Evolutionary conservation across 2,888 invertebrate species (phyloP).

Genomic region (Chalcis sispes): DNA sequence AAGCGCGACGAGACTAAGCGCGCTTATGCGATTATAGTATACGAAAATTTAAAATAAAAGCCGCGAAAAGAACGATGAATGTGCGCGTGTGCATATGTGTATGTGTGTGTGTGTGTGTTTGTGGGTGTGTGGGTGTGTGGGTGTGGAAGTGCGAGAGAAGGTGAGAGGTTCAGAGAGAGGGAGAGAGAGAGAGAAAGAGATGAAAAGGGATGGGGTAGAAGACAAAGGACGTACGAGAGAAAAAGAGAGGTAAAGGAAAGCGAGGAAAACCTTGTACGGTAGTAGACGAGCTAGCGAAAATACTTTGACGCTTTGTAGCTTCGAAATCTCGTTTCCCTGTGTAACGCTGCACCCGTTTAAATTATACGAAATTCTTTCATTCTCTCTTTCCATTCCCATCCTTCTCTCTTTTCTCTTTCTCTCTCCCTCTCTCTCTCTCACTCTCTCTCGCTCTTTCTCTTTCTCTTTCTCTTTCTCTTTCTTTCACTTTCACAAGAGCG

Average conservation of each 20-base stretch:
- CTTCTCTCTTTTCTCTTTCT: too few species aligned
- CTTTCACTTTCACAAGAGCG: neutral
- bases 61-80: too few species aligned
- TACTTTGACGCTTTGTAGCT: constrained; percentile 37
- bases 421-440: too few species aligned
- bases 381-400: neutral
- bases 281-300: neutral
- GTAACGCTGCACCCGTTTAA: constrained; percentile 7
- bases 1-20: constrained; percentile 10
- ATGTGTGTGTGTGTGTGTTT: too few species aligned
- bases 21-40: constrained; percentile 53
- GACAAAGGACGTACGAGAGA: constrained; percentile 1
- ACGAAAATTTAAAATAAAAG: too few species aligned
- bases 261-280: neutral
- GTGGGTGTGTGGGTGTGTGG: too few species aligned
- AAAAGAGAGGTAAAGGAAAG: neutral
- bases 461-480: too few species aligned
- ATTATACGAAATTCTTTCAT: constrained; percentile 21
- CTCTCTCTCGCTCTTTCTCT: too few species aligned
- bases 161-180: constrained; percentile 28
- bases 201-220: neutral
- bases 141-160: constrained; percentile 21
- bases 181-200: neutral
- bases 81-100: too few species aligned
- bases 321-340: constrained; percentile 36